These are phyloP conservation scores for Tyrannus savana DNA, from an alignment of 2,113 vertebrate genomes.

Conservation along the genomic window DNA sequence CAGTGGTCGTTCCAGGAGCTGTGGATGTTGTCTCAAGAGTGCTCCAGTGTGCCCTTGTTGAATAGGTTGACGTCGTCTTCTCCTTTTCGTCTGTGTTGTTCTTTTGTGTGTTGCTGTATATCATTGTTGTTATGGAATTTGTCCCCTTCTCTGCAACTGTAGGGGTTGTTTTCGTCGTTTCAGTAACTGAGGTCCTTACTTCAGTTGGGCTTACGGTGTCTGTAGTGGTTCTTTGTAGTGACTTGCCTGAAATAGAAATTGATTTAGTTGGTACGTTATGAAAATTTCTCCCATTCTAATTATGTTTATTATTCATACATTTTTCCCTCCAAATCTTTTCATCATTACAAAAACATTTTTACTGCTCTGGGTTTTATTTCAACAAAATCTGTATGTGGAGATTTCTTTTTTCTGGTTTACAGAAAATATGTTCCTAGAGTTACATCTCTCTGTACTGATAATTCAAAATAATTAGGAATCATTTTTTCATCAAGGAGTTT, in stretches of 20 bases:
- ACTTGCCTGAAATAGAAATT: not conserved
- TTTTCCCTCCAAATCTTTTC: fast-evolving
- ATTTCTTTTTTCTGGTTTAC: fast-evolving
- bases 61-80: too few species aligned
- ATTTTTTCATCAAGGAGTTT: fast-evolving
- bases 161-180: fast-evolving
- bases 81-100: too few species aligned
- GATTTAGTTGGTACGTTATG: fast-evolving
- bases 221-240: fast-evolving
- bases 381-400: fast-evolving
- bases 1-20: not conserved
- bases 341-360: fast-evolving
- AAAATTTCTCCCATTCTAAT: fast-evolving
- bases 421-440: fast-evolving
- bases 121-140: too few species aligned
- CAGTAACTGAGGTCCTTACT: fast-evolving
- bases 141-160: too few species aligned
- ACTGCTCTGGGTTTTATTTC: fast-evolving
- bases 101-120: fast-evolving
- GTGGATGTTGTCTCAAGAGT: too few species aligned
- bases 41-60: fast-evolving
- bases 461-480: fast-evolving
- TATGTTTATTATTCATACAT: fast-evolving
- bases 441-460: fast-evolving
- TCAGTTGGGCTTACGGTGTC: fast-evolving